Evolutionary conservation across 1,140 invertebrate genomes (phyloP).

Genomic region (Stegodyphus mimosarum): DNA sequence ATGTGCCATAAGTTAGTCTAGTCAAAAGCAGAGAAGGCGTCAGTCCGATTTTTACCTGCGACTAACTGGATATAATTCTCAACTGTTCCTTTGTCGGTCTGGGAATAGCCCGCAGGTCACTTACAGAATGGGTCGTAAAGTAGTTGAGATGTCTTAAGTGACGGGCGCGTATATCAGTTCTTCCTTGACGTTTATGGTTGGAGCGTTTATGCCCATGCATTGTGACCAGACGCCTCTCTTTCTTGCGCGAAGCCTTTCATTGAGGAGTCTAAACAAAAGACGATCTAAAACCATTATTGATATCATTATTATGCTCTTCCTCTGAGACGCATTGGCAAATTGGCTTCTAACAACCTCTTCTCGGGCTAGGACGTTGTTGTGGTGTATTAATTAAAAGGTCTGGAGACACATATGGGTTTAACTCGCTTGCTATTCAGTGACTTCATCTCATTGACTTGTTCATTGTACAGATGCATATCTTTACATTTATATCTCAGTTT

Average conservation of each 20-base stretch:
- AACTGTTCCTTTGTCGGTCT: slow-evolving; percentile 15
- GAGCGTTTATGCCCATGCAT: slow-evolving; percentile 4
- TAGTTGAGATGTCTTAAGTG: slow-evolving; percentile 35
- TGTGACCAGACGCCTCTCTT: slow-evolving; percentile 14
- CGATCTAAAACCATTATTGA: slow-evolving; percentile 14
- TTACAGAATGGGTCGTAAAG: slow-evolving; percentile 42
- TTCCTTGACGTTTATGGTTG: slow-evolving; percentile 31
- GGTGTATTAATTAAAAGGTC: no score
- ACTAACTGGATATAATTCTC: slow-evolving; percentile 22
- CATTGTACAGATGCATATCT: no score
- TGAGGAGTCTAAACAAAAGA: slow-evolving; percentile 17
- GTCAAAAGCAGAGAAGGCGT: neutral
- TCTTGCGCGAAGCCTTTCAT: neutral
- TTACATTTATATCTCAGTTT: no score
- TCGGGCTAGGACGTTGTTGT: neutral
- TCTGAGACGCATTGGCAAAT: neutral
- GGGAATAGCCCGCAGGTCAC: slow-evolving; percentile 3
- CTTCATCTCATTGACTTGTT: no score
- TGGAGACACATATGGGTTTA: no score
- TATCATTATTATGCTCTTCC: slow-evolving; percentile 13
- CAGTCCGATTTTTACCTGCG: slow-evolving; percentile 27
- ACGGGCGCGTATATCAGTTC: slow-evolving; percentile 39
- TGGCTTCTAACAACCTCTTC: neutral
- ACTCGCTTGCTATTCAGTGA: no score
- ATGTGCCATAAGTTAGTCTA: no score